Percentiles rank a stretch among this genome's conserved stretches.
Conservation (phyloP, 2,113 vertebrate species). For the Protobothrops flavoviridis region DNA sequence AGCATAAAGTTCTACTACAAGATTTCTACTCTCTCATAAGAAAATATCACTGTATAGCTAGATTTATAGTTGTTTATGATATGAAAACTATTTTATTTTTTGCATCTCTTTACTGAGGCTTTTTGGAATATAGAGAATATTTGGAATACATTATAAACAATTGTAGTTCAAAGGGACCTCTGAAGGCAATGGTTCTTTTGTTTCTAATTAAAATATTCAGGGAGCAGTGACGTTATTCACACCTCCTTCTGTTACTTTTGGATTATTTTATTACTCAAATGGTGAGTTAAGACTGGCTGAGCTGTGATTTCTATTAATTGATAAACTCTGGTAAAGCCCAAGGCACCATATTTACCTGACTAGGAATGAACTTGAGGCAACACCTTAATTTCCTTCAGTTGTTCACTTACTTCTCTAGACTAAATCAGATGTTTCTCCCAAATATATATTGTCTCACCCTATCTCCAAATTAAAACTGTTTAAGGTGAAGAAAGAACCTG, state of each 20-base stretch:
- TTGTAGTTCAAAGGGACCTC: neutral
- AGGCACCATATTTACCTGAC: neutral
- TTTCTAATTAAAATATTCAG: neutral
- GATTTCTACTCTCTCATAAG: neutral
- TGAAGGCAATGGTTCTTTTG: neutral
- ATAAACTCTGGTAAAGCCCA: neutral
- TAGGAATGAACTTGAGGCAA: neutral
- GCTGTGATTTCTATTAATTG: neutral
- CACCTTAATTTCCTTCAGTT: too few species aligned
- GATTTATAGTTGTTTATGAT: neutral
- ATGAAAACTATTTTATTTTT: neutral
- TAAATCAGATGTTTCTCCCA: neutral
- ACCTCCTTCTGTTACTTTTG: neutral
- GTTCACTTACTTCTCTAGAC: neutral
- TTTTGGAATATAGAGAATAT: neutral
- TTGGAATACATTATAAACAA: neutral
- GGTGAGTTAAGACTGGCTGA: neutral
- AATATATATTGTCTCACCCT: neutral
- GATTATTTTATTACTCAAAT: neutral
- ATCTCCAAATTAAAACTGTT: neutral
- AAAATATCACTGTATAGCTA: neutral
- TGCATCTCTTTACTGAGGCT: neutral
- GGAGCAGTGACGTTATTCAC: neutral
- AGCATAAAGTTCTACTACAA: neutral
- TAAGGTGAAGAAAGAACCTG: neutral